Percentiles rank a stretch among this genome's conserved stretches.
Evolutionary conservation across 2,797 vertebrate genomes (phyloP).

Genomic region (Pagetopsis macropterus): DNA sequence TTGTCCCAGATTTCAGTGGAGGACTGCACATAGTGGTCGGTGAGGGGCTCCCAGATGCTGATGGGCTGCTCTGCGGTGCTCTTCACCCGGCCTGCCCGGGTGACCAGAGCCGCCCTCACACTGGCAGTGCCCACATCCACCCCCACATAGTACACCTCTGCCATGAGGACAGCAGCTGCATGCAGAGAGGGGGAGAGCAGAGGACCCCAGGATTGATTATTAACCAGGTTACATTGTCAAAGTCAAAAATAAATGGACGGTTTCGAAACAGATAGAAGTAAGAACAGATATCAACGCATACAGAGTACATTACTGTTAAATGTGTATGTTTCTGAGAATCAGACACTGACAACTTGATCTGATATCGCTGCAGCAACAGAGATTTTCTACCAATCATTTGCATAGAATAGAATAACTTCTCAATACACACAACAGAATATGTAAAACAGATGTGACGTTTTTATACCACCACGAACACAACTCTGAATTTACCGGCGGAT

Average conservation of each 20-base stretch:
- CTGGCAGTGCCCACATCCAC: constrained; percentile 94
- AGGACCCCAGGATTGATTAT: constrained; percentile 8
- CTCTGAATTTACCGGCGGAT: constrained; percentile 22
- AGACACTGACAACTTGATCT: background rate
- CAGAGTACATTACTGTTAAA: background rate
- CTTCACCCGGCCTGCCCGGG: constrained; percentile 80
- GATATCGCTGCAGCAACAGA: background rate
- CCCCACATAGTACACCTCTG: constrained; percentile 86
- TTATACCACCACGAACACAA: rapidly evolving
- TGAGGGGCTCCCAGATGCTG: constrained; percentile 88
- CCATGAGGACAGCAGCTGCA: constrained; percentile 49
- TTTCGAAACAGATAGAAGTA: background rate
- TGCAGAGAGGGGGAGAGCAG: background rate
- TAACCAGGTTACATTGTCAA: constrained; percentile 14
- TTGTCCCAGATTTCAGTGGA: constrained; percentile 93
- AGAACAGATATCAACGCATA: background rate
- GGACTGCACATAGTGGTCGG: constrained; percentile 92
- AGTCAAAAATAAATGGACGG: background rate
- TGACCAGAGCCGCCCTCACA: constrained; percentile 92
- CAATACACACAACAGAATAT: background rate
- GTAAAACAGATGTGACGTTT: rapidly evolving
- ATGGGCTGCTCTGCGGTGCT: constrained; percentile 86
- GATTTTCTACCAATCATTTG: background rate
- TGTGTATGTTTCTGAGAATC: background rate
- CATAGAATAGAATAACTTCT: background rate